Evolutionary conservation across 1,140 invertebrate genomes (phyloP).

Genomic region (Camponotus pennsylvanicus): DNA sequence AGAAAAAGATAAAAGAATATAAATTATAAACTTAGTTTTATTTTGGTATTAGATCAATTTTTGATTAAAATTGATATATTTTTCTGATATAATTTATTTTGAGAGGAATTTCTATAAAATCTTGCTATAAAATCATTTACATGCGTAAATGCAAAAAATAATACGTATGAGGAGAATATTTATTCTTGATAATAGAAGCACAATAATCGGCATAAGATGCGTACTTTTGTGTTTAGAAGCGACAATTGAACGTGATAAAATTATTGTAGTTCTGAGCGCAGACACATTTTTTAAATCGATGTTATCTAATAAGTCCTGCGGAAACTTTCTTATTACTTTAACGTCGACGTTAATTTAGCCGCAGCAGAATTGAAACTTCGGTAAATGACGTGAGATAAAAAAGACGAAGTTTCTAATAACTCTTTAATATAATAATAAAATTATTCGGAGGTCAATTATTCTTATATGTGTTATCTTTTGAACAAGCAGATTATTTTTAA

Average conservation of each 20-base stretch:
- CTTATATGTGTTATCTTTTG: neutral
- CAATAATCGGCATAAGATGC: neutral
- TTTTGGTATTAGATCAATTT: neutral
- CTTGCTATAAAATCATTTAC: neutral
- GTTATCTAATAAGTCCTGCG: slow-evolving; percentile 5
- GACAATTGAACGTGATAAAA: neutral
- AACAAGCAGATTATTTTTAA: slow-evolving; percentile 19
- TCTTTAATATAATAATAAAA: slow-evolving; percentile 36
- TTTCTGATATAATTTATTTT: too few species aligned
- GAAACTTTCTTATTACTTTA: slow-evolving; percentile 52
- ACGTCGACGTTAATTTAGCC: slow-evolving; percentile 8
- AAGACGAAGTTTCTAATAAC: neutral
- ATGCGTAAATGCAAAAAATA: neutral
- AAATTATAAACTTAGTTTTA: neutral
- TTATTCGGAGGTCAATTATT: neutral
- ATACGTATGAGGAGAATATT: neutral
- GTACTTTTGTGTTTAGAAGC: neutral
- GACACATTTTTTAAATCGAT: slow-evolving; percentile 21
- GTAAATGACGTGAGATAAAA: neutral
- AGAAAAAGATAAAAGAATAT: neutral
- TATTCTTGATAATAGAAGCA: neutral
- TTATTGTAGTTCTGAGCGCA: neutral
- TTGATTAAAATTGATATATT: neutral
- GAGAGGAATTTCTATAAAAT: too few species aligned
- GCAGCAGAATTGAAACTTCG: slow-evolving; percentile 8